Evolutionary conservation across 2,797 vertebrate genomes (phyloP), one percentile per base, ranked within the genome.

Genomic region (Halcyon leucocephala): DNA sequence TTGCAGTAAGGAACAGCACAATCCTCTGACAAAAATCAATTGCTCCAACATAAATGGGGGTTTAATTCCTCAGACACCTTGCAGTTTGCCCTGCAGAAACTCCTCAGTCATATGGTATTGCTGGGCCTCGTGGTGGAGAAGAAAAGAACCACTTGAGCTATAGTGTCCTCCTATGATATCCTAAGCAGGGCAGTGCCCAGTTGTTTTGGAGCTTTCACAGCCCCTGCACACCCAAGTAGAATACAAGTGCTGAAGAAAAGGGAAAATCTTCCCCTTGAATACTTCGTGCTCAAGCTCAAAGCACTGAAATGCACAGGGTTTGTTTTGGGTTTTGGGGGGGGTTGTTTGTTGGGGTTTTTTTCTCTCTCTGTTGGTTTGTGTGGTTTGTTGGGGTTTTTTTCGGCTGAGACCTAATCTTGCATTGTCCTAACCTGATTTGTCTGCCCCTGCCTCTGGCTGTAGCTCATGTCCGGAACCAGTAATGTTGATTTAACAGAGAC

Each of bases 401-500:
- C 24, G 20, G 0, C 19, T 52, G 25, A 90, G 49, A 71, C 52
- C 55, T 92, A 44, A 77, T 85, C 91, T 91, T 87, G 28, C 48
- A 26, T 60, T 77, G 44, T 89, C n/a, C 79, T 93, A 86, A 91
- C 64, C 39, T 86, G 55, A 66, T 92, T 89, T 92, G 60, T 14
- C 62, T 93, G 80, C 39, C 54, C 67, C 84, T 89, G 65, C 73
- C 82, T 84, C 91, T 91, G 87, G 70, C 62, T 84, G 69, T 67
- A 62, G 70, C 66, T 93, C 58, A 24, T 44, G 79, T 86, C 77
- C 55, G 52, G 48, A 84, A 48, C 29, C 80, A 79, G 87, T 55
- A 84, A 84, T 60, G 66, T 31, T 93, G 85, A 88, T 84, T 86
- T 90, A 82, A 79, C 73, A 84, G 74, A 86, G 70, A 64, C 39